Evolutionary conservation across 1,140 invertebrate species (phyloP).

Genomic region (Nephila pilipes): DNA sequence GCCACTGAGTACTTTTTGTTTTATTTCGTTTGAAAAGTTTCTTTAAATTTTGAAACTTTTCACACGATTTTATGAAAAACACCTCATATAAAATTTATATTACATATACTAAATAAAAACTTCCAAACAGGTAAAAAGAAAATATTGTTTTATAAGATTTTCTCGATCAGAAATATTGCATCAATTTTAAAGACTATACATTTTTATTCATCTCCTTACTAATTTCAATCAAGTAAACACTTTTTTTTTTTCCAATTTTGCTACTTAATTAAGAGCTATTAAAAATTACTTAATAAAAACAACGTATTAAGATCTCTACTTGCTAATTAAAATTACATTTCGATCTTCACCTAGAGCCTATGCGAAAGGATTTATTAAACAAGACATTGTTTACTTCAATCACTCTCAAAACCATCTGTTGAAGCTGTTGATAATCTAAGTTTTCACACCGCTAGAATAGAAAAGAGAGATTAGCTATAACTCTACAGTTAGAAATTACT

Average conservation of each 20-base stretch:
- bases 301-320: not conserved
- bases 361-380: not conserved
- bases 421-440: not conserved
- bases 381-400: not conserved
- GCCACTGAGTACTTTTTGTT: too few relatives aligned
- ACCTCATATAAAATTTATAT: too few relatives aligned
- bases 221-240: not conserved
- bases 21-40: too few relatives aligned
- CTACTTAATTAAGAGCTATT: not conserved
- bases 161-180: too few relatives aligned
- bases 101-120: too few relatives aligned
- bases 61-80: too few relatives aligned
- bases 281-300: not conserved
- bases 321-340: not conserved
- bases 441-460: not conserved
- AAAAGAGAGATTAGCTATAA: constrained; percentile 1
- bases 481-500: constrained; percentile 5
- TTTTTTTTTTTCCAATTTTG: not conserved
- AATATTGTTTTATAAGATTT: too few relatives aligned
- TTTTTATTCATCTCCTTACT: not conserved
- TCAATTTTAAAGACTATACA: not conserved
- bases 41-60: too few relatives aligned
- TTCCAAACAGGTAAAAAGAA: too few relatives aligned
- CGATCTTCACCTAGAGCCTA: not conserved
- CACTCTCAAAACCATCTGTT: not conserved